These are phyloP conservation scores for Turnix velox DNA, from an alignment of 2,113 vertebrate genomes.

Conservation along the genomic window DNA sequence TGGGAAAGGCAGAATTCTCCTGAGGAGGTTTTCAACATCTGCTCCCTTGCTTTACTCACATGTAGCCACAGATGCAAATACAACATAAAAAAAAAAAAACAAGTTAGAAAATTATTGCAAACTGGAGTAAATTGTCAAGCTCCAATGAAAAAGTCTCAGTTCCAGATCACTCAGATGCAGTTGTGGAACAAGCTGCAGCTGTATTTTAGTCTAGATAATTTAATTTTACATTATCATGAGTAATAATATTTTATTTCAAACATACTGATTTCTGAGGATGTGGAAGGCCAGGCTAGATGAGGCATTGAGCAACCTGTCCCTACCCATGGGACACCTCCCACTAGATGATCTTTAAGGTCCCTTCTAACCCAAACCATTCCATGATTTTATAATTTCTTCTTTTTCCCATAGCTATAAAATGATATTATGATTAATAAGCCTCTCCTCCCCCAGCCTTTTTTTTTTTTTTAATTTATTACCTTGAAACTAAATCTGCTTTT, in stretches of 20 bases:
- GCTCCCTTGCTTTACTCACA: background rate
- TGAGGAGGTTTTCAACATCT: slow-evolving; percentile 22
- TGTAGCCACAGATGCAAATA: background rate
- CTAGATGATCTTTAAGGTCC: no score
- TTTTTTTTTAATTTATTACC: background rate
- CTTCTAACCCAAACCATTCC: no score
- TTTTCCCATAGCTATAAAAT: background rate
- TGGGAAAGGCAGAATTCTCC: background rate
- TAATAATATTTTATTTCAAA: no score
- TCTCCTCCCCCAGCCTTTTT: fast-evolving
- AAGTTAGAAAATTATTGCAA: background rate
- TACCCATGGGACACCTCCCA: no score
- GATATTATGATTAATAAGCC: background rate
- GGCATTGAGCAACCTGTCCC: no score
- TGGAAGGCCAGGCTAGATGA: no score
- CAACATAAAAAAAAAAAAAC: background rate
- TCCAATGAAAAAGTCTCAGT: background rate
- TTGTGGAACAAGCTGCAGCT: background rate
- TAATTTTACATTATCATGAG: background rate
- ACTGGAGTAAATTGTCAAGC: background rate
- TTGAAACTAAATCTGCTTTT: background rate
- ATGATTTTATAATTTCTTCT: no score
- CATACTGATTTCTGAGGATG: no score
- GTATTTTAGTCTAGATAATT: background rate
- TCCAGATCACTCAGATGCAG: background rate